Base-by-base conservation (phyloP, 1,140 invertebrate genomes). In the Cyrtorhinus lividipennis region DNA sequence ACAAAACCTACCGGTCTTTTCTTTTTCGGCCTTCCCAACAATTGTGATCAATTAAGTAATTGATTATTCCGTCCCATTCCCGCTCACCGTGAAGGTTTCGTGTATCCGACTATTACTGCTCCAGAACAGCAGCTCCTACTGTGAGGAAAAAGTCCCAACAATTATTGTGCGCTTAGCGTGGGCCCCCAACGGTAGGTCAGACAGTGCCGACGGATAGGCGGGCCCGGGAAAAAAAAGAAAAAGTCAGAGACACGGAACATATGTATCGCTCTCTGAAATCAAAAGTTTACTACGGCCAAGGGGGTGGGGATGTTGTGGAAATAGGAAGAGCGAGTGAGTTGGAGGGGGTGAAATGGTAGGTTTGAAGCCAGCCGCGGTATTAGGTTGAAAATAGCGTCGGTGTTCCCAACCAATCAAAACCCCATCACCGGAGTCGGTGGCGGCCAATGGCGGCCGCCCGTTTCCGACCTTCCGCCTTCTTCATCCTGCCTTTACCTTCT, bases 381-480 rank as follows among this genome's bases (percentile, higher is more conserved):
- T 58, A 10, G 2, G 22, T 23, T 24, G 56, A 23, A 58, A 58
- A 24, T 58, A 25, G 22, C 56, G 56, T 58, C 22, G 56, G 25
- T 24, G 23, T 58, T 58, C 56, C 56, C 56, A 58, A 25, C 56
- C 56, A 58, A 58, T 58, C 56, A 58, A 58, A 58, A 58, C 56
- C 24, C 25, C 56, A 58, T 58, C 56, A 58, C 56, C 30, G 30
- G 30, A 38, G 30, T 38, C 5, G 30, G 30, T 38, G 56, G 24
- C 20, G 2, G 25, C 56, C 56, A 58, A 58, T 58, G 25, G 56
- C 23, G 13, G 22, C 8, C 18, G 3, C 13, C 8, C 57, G 13
- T 27, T 59, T 15, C 22, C 24, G 57, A 22, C 53, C 53, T 8
- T 56, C 57, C 24, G 57, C 24, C 57, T 59, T 59, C 57, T 24